Evolutionary conservation across 1,140 invertebrate genomes (phyloP).

Genomic region (Venturia canescens): DNA sequence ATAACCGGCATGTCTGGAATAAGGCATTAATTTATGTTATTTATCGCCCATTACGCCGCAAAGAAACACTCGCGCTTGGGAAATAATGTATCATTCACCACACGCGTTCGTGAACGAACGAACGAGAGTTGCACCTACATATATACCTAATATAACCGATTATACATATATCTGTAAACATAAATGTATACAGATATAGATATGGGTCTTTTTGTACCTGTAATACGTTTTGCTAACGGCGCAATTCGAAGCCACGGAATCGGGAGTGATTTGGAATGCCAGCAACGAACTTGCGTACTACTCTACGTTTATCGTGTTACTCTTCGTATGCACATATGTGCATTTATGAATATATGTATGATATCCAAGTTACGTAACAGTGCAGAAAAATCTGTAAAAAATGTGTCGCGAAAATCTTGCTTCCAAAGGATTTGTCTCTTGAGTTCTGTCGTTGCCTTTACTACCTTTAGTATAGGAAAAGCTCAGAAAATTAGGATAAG

Average conservation of each 20-base stretch:
- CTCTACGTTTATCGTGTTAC: conserved; percentile 28
- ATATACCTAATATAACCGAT: background rate
- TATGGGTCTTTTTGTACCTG: background rate
- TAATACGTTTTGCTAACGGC: conserved; percentile 14
- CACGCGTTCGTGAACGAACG: conserved; percentile 62
- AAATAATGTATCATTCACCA: conserved; percentile 75
- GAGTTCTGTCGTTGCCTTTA: no score
- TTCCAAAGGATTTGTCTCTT: no score
- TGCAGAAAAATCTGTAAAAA: background rate
- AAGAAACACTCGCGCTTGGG: conserved; percentile 74
- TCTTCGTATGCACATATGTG: background rate
- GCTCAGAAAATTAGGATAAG: no score
- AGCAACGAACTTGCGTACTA: conserved; percentile 59
- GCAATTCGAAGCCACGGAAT: conserved; percentile 61
- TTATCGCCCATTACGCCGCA: conserved; percentile 75
- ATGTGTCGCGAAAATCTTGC: no score
- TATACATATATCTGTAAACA: conserved; percentile 1
- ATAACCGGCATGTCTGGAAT: conserved; percentile 75
- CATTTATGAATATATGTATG: background rate
- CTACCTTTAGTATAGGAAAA: no score
- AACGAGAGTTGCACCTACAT: conserved; percentile 29
- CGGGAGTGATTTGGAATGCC: conserved; percentile 71
- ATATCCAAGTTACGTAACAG: background rate
- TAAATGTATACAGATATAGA: background rate
- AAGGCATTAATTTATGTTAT: conserved; percentile 77